phyloP scores from a whole-genome alignment of 2,113 vertebrate species.

The Cavia porcellus region DNA sequence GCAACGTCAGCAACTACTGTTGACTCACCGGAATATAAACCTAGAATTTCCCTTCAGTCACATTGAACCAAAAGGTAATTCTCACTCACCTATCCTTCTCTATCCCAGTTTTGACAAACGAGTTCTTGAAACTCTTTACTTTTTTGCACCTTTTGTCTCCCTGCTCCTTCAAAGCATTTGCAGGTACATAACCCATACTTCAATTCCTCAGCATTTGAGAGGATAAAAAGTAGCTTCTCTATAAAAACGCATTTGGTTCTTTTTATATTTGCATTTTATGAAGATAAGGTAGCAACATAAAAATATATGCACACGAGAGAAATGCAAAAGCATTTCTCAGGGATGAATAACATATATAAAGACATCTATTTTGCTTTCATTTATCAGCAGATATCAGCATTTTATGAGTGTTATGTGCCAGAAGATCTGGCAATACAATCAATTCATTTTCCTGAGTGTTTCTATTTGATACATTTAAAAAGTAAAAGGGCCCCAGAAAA shows the following conservation, averaged over 20 bases:
- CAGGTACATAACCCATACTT: not conserved
- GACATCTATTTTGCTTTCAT: slow-evolving; percentile 15
- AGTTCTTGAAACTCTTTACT: not conserved
- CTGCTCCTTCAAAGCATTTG: not conserved
- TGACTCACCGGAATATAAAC: not conserved
- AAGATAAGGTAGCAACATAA: not conserved
- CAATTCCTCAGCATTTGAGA: not conserved
- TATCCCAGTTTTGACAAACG: not conserved
- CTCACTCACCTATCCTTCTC: not conserved
- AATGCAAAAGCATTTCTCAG: not conserved
- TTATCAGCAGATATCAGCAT: slow-evolving; percentile 25
- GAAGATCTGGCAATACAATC: slow-evolving; percentile 52
- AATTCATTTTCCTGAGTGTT: slow-evolving; percentile 74
- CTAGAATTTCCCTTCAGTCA: not conserved
- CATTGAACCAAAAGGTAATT: not conserved
- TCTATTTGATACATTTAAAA: slow-evolving; percentile 61
- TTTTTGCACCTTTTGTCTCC: not conserved
- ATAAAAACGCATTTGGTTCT: not conserved
- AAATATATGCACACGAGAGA: slow-evolving; percentile 22
- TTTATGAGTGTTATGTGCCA: not conserved
- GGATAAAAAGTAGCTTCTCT: not conserved
- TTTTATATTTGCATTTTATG: not conserved
- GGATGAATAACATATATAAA: not conserved
- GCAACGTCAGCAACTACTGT: not conserved
- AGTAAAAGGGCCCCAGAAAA: slow-evolving; percentile 17